Conservation (phyloP, 2,888 invertebrate genomes). For the Lysandra bellargus region DNA sequence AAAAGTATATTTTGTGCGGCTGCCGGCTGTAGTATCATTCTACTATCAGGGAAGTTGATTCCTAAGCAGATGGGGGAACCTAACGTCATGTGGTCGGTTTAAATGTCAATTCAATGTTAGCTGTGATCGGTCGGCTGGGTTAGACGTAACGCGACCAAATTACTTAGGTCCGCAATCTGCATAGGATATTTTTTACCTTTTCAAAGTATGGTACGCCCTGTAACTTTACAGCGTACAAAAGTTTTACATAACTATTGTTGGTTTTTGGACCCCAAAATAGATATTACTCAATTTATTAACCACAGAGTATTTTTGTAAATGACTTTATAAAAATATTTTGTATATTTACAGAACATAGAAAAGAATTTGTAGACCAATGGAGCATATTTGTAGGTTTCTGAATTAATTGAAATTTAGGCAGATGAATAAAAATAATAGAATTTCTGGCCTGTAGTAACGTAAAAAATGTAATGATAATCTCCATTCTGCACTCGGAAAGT, state of each 20-base stretch:
- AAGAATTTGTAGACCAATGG: not conserved
- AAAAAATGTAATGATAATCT: not conserved
- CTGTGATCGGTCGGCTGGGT: too few relatives aligned
- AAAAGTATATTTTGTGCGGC: not conserved
- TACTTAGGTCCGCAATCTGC: too few relatives aligned
- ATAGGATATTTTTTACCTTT: not conserved
- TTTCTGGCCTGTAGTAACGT: not conserved
- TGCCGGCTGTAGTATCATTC: not conserved
- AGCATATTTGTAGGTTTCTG: not conserved
- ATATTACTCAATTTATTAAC: not conserved
- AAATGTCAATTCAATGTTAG: too few relatives aligned
- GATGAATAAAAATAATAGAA: not conserved
- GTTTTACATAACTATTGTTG: not conserved
- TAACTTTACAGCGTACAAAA: not conserved
- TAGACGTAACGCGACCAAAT: too few relatives aligned
- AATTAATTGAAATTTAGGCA: not conserved
- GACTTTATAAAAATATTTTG: not conserved
- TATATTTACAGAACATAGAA: slow-evolving; percentile 2
- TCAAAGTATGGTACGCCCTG: not conserved
- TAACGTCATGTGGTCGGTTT: too few relatives aligned
- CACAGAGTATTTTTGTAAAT: slow-evolving; percentile 3
- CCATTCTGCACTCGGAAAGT: not conserved
- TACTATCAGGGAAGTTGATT: too few relatives aligned
- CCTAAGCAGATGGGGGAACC: too few relatives aligned
- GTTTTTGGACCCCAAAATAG: slow-evolving; percentile 2